Base-by-base conservation (phyloP, 1,140 invertebrate species). In the Rhopalosiphum maidis region DNA sequence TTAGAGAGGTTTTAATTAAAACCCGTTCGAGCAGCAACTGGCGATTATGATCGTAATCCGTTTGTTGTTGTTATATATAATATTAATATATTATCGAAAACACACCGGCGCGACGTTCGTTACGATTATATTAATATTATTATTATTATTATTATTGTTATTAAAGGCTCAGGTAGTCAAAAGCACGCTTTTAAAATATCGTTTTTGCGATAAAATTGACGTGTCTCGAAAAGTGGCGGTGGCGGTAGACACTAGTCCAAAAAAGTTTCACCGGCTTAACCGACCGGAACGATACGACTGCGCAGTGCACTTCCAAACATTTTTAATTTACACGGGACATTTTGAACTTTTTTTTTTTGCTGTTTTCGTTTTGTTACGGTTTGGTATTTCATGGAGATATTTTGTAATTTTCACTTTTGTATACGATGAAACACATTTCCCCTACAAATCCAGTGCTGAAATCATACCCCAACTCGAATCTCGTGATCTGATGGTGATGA, bases 1-100 rank as follows among this genome's bases (percentile, higher is more conserved):
- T 92, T 90, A 90, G 54, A 90, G 91, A 54, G 77, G 91, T 93
- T 93, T 93, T 93, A 93, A 93, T 93, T 93, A 93, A 93, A 93
- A 93, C 46, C 82, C 91, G 77, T 93, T 93, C n/a, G 82, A 93
- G 91, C 91, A 93, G 91, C 82, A 93, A 93, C 46, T 35, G 18
- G 90, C 77, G 77, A 93, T 85, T 93, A 93, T 93, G n/a, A 93
- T 90, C 77, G 91, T 93, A 93, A 93, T 93, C 91, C 91, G 82
- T 93, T 93, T 93, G 91, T 93, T 37, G 91, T 90, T 25, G n/a
- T 30, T 18, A 15, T 21, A 68, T 68, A 88, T 54, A 87, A 41
- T 87, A 60, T 30, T 60, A 68, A 43, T 90, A 88, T 88, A 90
- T 90, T 60, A 90, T 90, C 54, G 89, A 60, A 90, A 90, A 68